phyloP scores from a whole-genome alignment of 2,113 vertebrate species.

The Drymodes brunneopygia region DNA sequence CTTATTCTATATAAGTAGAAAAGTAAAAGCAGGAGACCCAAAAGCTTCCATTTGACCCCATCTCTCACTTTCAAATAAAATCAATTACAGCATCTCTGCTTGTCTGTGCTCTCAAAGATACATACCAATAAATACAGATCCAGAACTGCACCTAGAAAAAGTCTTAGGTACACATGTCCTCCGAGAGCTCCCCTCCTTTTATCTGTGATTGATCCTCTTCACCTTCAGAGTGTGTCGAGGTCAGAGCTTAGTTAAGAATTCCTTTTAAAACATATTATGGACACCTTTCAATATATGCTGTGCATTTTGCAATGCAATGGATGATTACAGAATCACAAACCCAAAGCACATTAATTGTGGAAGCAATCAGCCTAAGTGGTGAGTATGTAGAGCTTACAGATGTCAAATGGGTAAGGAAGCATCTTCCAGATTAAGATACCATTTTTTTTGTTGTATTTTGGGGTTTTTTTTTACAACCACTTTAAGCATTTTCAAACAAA shows the following conservation, averaged over 20 bases:
- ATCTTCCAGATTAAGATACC: neutral
- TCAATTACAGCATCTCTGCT: slow-evolving; percentile 57
- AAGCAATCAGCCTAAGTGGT: neutral
- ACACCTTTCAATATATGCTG: neutral
- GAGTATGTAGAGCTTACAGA: neutral
- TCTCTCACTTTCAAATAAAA: slow-evolving; percentile 68
- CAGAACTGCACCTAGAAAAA: slow-evolving; percentile 40
- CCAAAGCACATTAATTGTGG: slow-evolving; percentile 25
- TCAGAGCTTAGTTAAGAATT: slow-evolving; percentile 59
- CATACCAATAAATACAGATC: slow-evolving; percentile 59
- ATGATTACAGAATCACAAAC: slow-evolving; percentile 8
- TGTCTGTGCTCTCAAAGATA: slow-evolving; percentile 62
- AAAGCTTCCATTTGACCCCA: slow-evolving; percentile 61
- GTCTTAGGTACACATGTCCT: slow-evolving; percentile 44
- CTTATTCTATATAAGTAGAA: slow-evolving; percentile 41
- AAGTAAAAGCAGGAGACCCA: slow-evolving; percentile 58
- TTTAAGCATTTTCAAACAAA: neutral
- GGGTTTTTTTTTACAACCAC: neutral
- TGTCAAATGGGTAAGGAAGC: neutral
- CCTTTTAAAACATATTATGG: slow-evolving; percentile 36
- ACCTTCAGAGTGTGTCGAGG: slow-evolving; percentile 54
- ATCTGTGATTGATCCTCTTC: slow-evolving; percentile 69
- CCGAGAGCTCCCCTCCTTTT: slow-evolving; percentile 50
- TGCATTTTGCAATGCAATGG: slow-evolving; percentile 9
- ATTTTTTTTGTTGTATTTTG: neutral